Evolutionary conservation across 1,140 invertebrate species (phyloP), one percentile per base, ranked within the genome.

Genomic region (Cydia pomonella): DNA sequence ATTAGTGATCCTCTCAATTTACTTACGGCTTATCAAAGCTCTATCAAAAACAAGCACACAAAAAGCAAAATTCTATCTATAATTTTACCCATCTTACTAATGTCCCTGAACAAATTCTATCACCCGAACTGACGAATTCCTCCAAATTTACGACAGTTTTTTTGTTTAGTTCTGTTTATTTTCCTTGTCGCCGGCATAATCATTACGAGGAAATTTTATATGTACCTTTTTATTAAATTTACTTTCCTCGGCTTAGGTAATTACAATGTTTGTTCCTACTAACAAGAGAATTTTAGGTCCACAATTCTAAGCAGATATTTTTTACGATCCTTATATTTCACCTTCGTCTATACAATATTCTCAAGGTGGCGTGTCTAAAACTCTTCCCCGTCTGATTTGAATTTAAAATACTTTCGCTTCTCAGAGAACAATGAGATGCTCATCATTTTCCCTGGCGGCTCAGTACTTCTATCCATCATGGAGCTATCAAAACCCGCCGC

Each of bases 391-490:
- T 79, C 80, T 82, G 77, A 82, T 83, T 83, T 83, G 80, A 83
- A 83, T 82, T 80, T 82, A 82, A 83, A 83, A 81, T 81, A 81
- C 77, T 81, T 77, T 75, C 29, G 29, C 53, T 63, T 33, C 74
- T 23, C 72, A 12, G 78, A 69, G 80, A 80, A 83, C 82, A 82
- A 82, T 82, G 80, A 77, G 79, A 80, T 75, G 69, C 75, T 73
- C 77, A 77, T 78, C 76, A 78, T 79, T 80, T 74, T 78, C 75
- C 63, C 59, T 62, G 63, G 76, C 73, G 47, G 73, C 76, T 80
- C 71, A n/a, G 75, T 69, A 73, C 79, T 79, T 71, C 77, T 78
- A 81, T 82, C 79, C 81, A 82, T 82, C 79, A 82, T 73, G 23
- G 72, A 44, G 75, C 76, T 78, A 78, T 82, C 80, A 78, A 78